A percentile compares a stretch with the other conserved stretches of the same genome.
phyloP scores from a whole-genome alignment of 37 sponge, comb jelly and placozoan genomes.

The Ianthella basta region DNA sequence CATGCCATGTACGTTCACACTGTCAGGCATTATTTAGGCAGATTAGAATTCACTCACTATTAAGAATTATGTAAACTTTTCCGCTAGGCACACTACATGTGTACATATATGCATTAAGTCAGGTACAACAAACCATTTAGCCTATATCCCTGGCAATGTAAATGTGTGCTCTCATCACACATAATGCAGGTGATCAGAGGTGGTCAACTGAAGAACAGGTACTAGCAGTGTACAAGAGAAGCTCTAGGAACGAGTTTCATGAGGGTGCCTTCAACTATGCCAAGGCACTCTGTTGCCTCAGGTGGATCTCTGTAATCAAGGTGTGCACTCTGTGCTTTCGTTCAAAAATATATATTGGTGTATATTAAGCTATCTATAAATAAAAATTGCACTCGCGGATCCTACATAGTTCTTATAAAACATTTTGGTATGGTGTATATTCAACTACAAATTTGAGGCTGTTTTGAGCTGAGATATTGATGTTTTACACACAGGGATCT shows the following conservation, averaged over 20 bases:
- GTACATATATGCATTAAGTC: neutral
- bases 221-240: neutral
- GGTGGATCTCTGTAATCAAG: neutral
- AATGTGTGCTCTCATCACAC: neutral
- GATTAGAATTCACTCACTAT: no score
- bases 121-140: neutral
- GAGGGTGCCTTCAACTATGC: neutral
- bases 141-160: neutral
- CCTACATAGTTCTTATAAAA: no score
- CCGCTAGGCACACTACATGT: no score
- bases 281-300: conserved; percentile 16
- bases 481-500: no score
- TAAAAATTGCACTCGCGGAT: neutral
- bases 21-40: no score
- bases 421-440: neutral
- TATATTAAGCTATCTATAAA: neutral
- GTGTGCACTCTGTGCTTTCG: neutral
- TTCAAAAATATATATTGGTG: neutral
- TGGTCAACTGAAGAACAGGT: neutral
- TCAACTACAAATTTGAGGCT: neutral
- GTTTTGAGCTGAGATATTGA: no score
- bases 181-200: neutral
- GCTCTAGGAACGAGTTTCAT: neutral
- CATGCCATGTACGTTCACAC: no score
- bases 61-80: no score